Evolutionary conservation across 1,140 invertebrate genomes (phyloP).

Genomic region (Mycetomoellerius zeteki): DNA sequence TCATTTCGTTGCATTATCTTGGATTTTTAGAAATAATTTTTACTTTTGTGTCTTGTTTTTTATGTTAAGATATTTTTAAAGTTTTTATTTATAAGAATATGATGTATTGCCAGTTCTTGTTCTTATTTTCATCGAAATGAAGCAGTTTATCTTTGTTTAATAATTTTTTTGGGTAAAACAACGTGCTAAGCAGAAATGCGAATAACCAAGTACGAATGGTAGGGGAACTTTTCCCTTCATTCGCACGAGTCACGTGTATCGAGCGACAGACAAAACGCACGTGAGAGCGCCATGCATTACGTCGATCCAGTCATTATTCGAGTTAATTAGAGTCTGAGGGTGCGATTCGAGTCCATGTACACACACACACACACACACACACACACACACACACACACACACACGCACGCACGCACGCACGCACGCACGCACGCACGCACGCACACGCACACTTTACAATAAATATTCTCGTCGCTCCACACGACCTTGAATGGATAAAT

Average conservation of each 20-base stretch:
- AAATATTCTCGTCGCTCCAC: neutral
- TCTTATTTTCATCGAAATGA: neutral
- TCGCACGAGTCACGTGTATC: conserved; percentile 13
- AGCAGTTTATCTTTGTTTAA: neutral
- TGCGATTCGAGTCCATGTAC: conserved; percentile 62
- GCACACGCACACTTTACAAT: conserved; percentile 25
- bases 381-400: neutral
- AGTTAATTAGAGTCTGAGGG: conserved; percentile 75
- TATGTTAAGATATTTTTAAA: neutral
- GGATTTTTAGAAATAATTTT: neutral
- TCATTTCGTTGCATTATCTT: neutral
- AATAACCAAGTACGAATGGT: conserved; percentile 45
- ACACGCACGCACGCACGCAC: too few species aligned
- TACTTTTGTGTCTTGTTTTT: neutral
- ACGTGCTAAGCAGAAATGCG: neutral
- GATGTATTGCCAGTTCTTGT: neutral
- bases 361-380: conserved; percentile 13
- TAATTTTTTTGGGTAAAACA: neutral
- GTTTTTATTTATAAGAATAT: neutral
- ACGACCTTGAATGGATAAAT: conserved; percentile 26
- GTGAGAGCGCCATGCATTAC: conserved; percentile 34
- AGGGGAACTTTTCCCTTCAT: conserved; percentile 21
- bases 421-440: too few species aligned
- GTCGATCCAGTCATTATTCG: conserved; percentile 69
- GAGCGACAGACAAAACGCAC: conserved; percentile 16